phyloP scores from a whole-genome alignment of 1,140 invertebrate genomes.

The Drosophila lowei region DNA sequence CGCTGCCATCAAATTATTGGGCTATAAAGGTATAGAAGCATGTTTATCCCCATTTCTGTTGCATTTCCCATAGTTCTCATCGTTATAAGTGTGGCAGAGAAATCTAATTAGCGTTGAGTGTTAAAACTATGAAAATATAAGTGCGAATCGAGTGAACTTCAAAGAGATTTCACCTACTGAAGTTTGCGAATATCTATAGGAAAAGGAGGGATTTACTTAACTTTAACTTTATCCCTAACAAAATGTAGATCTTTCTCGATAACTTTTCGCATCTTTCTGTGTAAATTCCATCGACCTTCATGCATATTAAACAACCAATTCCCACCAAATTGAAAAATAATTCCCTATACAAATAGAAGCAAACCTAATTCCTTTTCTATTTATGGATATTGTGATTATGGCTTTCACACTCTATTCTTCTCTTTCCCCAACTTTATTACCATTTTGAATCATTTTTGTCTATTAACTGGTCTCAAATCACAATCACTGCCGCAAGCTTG shows the following conservation, averaged over 20 bases:
- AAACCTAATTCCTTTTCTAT: conserved; percentile 19
- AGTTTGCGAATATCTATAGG: too few species aligned
- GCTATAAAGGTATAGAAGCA: conserved; percentile 28
- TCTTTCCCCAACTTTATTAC: neutral
- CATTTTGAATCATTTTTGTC: conserved; percentile 14
- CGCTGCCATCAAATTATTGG: conserved; percentile 46
- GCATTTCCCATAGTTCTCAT: conserved; percentile 34
- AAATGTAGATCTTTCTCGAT: too few species aligned
- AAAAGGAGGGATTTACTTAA: too few species aligned
- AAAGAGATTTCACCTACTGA: too few species aligned
- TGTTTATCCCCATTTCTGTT: conserved; percentile 46
- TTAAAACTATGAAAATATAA: too few species aligned
- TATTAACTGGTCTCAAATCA: conserved; percentile 36
- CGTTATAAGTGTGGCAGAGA: neutral
- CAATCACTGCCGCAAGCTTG: conserved; percentile 38
- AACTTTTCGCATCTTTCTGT: too few species aligned
- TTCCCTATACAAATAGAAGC: neutral
- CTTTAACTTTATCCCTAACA: too few species aligned
- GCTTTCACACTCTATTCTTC: conserved; percentile 4
- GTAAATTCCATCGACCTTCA: neutral
- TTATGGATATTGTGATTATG: conserved; percentile 26
- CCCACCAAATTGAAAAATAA: conserved; percentile 19
- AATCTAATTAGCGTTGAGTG: too few species aligned
- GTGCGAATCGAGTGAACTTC: too few species aligned
- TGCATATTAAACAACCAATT: neutral